Percentiles rank a stretch among this genome's conserved stretches.
Evolutionary conservation across 2,113 vertebrate species (phyloP).

Genomic region (Pangasianodon gigas): DNA sequence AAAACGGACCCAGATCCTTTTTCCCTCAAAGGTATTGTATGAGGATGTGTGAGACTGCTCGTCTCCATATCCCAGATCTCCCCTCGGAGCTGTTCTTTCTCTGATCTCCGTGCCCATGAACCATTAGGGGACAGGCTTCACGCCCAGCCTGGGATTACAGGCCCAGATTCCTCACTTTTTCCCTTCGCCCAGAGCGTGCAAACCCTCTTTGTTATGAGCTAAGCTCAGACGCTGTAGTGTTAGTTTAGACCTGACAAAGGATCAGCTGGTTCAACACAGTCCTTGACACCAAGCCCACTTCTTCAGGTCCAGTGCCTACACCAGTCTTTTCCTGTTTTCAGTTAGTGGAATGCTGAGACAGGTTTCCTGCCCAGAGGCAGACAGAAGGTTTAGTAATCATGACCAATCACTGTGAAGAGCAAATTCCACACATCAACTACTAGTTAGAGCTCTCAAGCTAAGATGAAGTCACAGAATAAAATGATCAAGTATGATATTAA

Average conservation of each 20-base stretch:
- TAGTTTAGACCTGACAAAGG: conserved; percentile 51
- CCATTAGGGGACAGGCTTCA: conserved; percentile 25
- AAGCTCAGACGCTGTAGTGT: conserved; percentile 45
- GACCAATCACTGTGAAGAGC: background rate
- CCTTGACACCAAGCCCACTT: conserved; percentile 14
- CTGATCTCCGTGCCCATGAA: conserved; percentile 34
- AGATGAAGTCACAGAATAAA: background rate
- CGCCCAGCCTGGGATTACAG: conserved; percentile 44
- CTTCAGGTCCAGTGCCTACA: conserved; percentile 37
- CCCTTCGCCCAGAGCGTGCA: conserved; percentile 24
- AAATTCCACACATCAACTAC: background rate
- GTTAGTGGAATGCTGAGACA: conserved; percentile 4
- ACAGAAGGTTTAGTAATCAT: conserved; percentile 19
- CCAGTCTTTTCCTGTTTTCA: conserved; percentile 29
- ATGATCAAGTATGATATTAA: background rate
- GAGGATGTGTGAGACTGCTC: conserved; percentile 12
- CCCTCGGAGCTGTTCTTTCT: conserved; percentile 15
- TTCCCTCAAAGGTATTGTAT: conserved; percentile 1
- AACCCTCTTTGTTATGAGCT: conserved; percentile 45
- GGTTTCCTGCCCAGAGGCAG: background rate
- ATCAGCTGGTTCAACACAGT: conserved; percentile 56
- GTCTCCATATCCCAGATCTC: background rate
- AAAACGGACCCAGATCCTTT: background rate
- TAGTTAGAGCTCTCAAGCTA: background rate
- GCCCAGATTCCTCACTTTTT: conserved; percentile 51